Conservation (phyloP, 2,888 invertebrate species). For the Drosophila barbarae region DNA sequence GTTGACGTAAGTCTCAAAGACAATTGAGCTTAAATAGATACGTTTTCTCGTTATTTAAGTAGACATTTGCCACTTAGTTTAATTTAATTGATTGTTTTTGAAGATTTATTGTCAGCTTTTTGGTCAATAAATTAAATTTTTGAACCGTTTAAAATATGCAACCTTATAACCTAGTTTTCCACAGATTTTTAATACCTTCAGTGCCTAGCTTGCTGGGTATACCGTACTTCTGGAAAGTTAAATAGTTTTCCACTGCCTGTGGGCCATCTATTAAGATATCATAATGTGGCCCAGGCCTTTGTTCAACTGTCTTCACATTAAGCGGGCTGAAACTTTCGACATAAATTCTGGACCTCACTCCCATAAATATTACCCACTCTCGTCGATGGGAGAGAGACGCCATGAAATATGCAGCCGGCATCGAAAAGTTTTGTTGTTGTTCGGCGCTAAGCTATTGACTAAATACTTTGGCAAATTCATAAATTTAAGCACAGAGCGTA, state of each 20-base stretch:
- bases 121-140: not conserved
- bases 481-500: conserved; percentile 63
- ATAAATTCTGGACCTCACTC: conserved; percentile 56
- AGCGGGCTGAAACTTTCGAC: conserved; percentile 54
- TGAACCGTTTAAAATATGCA: not conserved
- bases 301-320: conserved; percentile 58
- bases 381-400: conserved; percentile 48
- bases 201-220: not conserved
- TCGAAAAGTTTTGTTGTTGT: conserved; percentile 32
- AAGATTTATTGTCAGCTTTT: not conserved
- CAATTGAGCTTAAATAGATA: not conserved
- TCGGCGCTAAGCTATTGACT: conserved; percentile 65
- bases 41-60: not conserved
- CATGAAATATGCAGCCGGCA: conserved; percentile 62
- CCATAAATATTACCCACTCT: conserved; percentile 56
- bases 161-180: not conserved
- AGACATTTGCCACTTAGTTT: not conserved
- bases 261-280: conserved; percentile 48
- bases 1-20: not conserved
- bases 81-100: not conserved
- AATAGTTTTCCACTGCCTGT: conserved; percentile 21
- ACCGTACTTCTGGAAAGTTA: conserved; percentile 3
- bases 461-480: conserved; percentile 73
- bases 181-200: not conserved
- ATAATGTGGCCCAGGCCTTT: conserved; percentile 23